A percentile compares a stretch with the other conserved stretches of the same genome.
phyloP scores from a whole-genome alignment of 37 sponge, comb jelly and placozoan genomes.

The Spongilla lacustris region DNA sequence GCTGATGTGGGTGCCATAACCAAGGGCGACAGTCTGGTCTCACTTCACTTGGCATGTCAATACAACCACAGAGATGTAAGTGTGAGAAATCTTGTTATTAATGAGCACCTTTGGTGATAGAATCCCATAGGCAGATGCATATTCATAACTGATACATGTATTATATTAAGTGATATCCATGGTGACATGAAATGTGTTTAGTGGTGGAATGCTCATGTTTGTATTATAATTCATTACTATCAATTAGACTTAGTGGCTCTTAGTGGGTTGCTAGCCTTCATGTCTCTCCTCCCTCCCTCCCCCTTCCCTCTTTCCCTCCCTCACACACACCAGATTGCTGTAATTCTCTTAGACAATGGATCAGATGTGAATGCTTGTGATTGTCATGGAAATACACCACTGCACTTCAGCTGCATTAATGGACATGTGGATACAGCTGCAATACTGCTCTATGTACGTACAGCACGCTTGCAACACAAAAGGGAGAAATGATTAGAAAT shows the following conservation, averaged over 20 bases:
- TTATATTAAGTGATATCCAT: no score
- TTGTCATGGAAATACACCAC: conserved; percentile 85
- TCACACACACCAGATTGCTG: conserved; percentile 48
- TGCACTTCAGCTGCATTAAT: conserved; percentile 90
- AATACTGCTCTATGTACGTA: conserved; percentile 71
- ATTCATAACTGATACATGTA: background rate
- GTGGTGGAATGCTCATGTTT: background rate
- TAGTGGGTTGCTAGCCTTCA: background rate
- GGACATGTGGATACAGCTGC: conserved; percentile 89
- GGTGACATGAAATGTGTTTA: background rate
- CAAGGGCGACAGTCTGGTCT: conserved; percentile 57
- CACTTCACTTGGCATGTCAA: conserved; percentile 93
- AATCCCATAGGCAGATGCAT: background rate
- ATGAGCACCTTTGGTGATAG: background rate
- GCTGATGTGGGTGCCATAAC: conserved; percentile 61
- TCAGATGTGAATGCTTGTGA: conserved; percentile 71
- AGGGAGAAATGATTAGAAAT: background rate
- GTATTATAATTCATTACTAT: background rate
- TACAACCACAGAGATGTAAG: conserved; percentile 91
- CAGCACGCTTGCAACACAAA: background rate
- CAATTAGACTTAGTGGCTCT: background rate
- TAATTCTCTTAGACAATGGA: conserved; percentile 71
- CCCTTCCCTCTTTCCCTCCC: background rate
- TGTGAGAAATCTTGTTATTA: background rate
- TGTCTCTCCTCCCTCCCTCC: background rate